Conservation (phyloP, 2,113 vertebrate genomes). For the Paralichthys olivaceus region DNA sequence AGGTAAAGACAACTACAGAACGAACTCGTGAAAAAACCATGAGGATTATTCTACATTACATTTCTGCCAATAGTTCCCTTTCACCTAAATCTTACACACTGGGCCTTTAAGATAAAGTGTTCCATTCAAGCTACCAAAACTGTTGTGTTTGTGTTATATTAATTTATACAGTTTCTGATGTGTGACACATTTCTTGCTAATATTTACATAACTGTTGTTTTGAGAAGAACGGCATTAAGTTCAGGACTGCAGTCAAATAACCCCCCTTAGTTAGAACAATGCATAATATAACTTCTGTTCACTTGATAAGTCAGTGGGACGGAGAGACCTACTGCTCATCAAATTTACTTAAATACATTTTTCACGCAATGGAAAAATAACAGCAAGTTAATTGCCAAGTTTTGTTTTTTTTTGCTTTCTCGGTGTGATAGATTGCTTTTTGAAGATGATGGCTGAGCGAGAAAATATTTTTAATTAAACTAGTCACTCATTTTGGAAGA, state of each 20-base stretch:
- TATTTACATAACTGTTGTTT: not conserved
- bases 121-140: too few species aligned
- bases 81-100: too few species aligned
- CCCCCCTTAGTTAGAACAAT: not conserved
- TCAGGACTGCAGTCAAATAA: not conserved
- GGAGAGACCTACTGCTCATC: not conserved
- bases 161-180: not conserved
- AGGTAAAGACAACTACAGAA: too few species aligned
- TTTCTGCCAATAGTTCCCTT: too few species aligned
- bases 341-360: not conserved
- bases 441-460: constrained; percentile 20
- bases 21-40: too few species aligned
- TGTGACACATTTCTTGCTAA: not conserved
- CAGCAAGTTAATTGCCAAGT: constrained; percentile 3
- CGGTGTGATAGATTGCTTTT: constrained; percentile 34
- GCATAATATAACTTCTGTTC: not conserved
- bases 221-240: not conserved
- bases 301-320: not conserved
- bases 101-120: too few species aligned
- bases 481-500: constrained; percentile 27
- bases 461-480: constrained; percentile 32
- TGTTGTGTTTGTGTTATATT: too few species aligned
- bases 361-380: constrained; percentile 7
- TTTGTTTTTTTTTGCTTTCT: constrained; percentile 13
- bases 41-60: too few species aligned